Base-by-base conservation (phyloP, 1,140 invertebrate species). In the Lanistes nyassanus region DNA sequence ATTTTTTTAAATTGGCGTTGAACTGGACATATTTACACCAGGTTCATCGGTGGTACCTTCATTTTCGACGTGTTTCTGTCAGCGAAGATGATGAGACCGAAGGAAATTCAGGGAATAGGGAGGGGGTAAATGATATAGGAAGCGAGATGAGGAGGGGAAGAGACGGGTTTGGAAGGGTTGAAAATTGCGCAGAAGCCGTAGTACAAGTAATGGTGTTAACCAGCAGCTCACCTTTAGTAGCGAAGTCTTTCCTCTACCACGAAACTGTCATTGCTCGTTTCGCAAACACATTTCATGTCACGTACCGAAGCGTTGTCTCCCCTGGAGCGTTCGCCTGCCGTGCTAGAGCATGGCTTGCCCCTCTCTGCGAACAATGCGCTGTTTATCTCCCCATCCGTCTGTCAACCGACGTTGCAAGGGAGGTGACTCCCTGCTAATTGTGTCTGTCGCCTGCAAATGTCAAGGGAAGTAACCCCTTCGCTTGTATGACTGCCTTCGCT, bases 381-480 rank as follows among this genome's bases (percentile, higher is more conserved):
- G 23, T 70, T 70, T 55, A 34, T 56, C 51, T 58, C 37, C 21
- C 68, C 68, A 26, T 26, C 67, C n/a, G n/a, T 42, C 37, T 53
- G 67, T 69, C 26, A 26, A 51, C 39, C 68, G 36, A 19, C 51
- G 3, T 26, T 58, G 29, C 68, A 70, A 36, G 68, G 68, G 68
- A 70, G 51, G 51, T 55, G 42, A 70, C 68, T 70, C 42, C 51
- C 26, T 42, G 68, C 51, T 70, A 70, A 70, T 70, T 70, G 51
- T 11, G 31, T 36, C 68, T 36, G 68, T 70, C 68, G 26, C 53
- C 53, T 29, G 53, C 29, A 70, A 70, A 70, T 70, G 68, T 70
- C 68, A 70, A 58, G 68, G 68, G 68, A 70, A 58, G 68, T 29
- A 70, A 70, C 51, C 31, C 68, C 21, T 39, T 36, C n/a, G 39